A percentile compares a stretch with the other conserved stretches of the same genome.
Evolutionary conservation across 2,888 invertebrate species (phyloP).

Genomic region (Yponomeuta evonymella): DNA sequence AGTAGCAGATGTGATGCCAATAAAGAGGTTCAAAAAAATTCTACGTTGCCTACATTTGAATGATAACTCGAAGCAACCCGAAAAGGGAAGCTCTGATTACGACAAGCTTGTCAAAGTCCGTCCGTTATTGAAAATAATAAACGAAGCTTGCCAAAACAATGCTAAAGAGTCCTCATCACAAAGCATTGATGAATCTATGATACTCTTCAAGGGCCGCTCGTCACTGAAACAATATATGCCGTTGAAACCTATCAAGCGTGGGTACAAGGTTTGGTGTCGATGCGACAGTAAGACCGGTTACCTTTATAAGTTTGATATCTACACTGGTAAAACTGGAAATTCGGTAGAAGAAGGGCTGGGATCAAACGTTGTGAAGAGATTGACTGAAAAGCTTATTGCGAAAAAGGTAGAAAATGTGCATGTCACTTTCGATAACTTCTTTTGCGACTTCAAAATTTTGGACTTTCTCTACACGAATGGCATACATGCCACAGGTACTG

Average conservation of each 20-base stretch:
- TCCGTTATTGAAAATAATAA: constrained; percentile 21
- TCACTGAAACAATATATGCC: constrained; percentile 27
- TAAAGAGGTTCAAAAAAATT: constrained; percentile 26
- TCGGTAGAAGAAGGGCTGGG: constrained; percentile 11
- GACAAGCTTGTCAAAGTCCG: constrained; percentile 23
- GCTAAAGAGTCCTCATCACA: constrained; percentile 18
- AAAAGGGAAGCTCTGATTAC: constrained; percentile 18
- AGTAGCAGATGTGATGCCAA: constrained; percentile 29
- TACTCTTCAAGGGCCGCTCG: constrained; percentile 25
- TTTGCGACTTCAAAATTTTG: neutral
- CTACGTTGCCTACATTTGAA: constrained; percentile 23
- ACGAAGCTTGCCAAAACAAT: constrained; percentile 20
- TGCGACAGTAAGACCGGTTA: constrained; percentile 19
- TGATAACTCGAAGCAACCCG: constrained; percentile 21
- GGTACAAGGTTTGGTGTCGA: constrained; percentile 26
- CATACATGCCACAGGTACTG: constrained; percentile 8
- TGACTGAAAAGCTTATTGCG: constrained; percentile 5
- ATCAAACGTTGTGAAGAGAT: constrained; percentile 11
- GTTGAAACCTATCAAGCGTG: constrained; percentile 26
- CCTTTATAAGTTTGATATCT: constrained; percentile 14
- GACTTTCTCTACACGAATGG: neutral
- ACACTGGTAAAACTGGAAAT: constrained; percentile 13
- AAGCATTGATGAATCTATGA: constrained; percentile 27
- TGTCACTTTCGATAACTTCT: constrained; percentile 21
- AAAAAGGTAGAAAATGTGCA: constrained; percentile 9